Base-by-base conservation (phyloP, 2,113 vertebrate genomes). In the Bagarius yarrelli region DNA sequence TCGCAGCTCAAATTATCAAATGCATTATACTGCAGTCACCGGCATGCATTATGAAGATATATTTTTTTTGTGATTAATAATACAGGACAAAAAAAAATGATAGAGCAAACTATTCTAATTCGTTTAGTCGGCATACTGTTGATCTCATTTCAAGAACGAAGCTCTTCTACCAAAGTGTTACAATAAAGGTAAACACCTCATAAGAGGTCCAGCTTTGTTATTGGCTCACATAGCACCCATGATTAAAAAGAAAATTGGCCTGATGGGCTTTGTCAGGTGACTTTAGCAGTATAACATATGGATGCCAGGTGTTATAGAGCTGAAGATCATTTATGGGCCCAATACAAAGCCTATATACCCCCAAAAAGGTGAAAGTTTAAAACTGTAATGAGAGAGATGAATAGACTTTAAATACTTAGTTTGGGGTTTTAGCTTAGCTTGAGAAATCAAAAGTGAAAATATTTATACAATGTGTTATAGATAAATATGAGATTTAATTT, bases 1-100 rank as follows among this genome's bases (percentile, higher is more conserved):
- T 56, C 86, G 90, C 92, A 91, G 87, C 88, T 86, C 80, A 85
- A 83, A 89, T 93, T 93, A 92, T 93, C 90, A 90, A 47, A 47
- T 47, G 44, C 87, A 88, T 86, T 87, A 84, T 92, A 91, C 90
- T 89, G 86, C 90, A 90, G 84, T 79, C 81, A 90, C 90, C 88
- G 83, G 86, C 80, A 80, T 90, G 91, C 80, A 83, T 92, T 90
- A 92, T 92, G 88, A 89, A 87, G 83, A 86, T 83, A 90, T n/a
- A 93, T 88, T 86, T 85, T 81, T 77, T 67, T 88, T 86, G 86
- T 84, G 84, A 87, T 89, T 85, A 88, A 84, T 67, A 78, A 69
- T 30, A 61, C 66, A 63, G 73, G 59, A 76, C 57, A 34, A 76
- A 36, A 72, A 81, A 77, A 32, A 56, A 74, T 36, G 34, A 67